A percentile compares a stretch with the other conserved stretches of the same genome.
Evolutionary conservation across 2,888 invertebrate genomes (phyloP).

Genomic region (Eristalis intricaria): DNA sequence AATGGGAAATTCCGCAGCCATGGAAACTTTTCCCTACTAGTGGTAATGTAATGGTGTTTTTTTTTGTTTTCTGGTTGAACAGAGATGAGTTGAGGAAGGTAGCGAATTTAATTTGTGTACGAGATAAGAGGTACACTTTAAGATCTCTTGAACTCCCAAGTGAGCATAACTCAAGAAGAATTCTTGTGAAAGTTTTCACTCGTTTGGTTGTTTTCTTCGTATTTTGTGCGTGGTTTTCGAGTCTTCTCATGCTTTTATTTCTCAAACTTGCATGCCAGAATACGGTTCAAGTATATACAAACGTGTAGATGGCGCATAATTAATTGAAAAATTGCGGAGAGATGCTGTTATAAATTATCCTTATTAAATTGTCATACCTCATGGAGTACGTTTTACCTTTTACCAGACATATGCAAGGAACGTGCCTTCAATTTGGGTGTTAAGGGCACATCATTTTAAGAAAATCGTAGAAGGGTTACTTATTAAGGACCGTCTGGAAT

Average conservation of each 20-base stretch:
- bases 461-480: too few species aligned
- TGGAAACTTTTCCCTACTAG: slow-evolving; percentile 49
- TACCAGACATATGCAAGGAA: too few species aligned
- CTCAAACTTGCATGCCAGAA: slow-evolving; percentile 23
- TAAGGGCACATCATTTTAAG: too few species aligned
- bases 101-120: slow-evolving; percentile 62
- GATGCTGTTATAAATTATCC: slow-evolving; percentile 52
- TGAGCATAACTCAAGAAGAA: slow-evolving; percentile 54
- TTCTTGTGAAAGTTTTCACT: slow-evolving; percentile 50
- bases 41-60: neutral
- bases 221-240: slow-evolving; percentile 12
- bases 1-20: slow-evolving; percentile 61
- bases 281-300: slow-evolving; percentile 1
- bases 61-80: neutral
- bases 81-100: neutral
- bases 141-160: slow-evolving; percentile 55
- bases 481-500: too few species aligned
- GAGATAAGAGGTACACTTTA: slow-evolving; percentile 57
- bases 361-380: slow-evolving; percentile 53
- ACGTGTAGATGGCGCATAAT: slow-evolving; percentile 52
- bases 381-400: neutral
- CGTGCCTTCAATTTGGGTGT: too few species aligned
- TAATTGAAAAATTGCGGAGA: slow-evolving; percentile 51
- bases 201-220: neutral
- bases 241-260: slow-evolving; percentile 55